These are phyloP conservation scores for Lophotriccus pileatus DNA, from an alignment of 2,797 vertebrate genomes.

Conservation along the genomic window DNA sequence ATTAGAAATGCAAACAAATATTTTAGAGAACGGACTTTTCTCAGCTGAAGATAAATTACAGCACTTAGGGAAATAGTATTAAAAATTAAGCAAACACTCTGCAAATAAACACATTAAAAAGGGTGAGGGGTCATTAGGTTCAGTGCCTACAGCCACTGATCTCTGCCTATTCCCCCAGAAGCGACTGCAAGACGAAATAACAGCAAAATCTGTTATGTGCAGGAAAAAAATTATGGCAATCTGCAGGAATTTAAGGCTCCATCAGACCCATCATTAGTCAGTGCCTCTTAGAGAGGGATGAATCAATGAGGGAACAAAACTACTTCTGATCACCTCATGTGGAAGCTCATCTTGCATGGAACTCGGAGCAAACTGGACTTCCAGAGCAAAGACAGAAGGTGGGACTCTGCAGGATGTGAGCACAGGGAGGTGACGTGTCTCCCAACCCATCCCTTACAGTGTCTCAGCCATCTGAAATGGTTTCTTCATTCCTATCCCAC, in stretches of 20 bases:
- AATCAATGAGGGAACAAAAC: not conserved
- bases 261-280: not conserved
- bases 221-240: not conserved
- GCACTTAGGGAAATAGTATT: not conserved
- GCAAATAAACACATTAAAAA: not conserved
- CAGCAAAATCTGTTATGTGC: not conserved
- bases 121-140: not conserved
- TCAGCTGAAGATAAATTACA: not conserved
- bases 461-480: not conserved
- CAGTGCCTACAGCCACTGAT: not conserved
- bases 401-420: not conserved
- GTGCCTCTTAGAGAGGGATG: not conserved
- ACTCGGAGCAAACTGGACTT: not conserved
- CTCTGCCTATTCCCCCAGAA: not conserved
- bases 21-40: not conserved
- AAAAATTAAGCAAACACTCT: not conserved
- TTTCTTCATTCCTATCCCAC: not conserved
- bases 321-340: not conserved
- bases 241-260: not conserved
- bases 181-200: not conserved
- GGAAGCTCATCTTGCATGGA: not conserved
- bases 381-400: not conserved
- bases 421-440: rapidly evolving
- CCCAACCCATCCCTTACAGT: not conserved
- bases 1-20: not conserved